Evolutionary conservation across 1,140 invertebrate genomes (phyloP).

Genomic region (Heliconius nattereri): DNA sequence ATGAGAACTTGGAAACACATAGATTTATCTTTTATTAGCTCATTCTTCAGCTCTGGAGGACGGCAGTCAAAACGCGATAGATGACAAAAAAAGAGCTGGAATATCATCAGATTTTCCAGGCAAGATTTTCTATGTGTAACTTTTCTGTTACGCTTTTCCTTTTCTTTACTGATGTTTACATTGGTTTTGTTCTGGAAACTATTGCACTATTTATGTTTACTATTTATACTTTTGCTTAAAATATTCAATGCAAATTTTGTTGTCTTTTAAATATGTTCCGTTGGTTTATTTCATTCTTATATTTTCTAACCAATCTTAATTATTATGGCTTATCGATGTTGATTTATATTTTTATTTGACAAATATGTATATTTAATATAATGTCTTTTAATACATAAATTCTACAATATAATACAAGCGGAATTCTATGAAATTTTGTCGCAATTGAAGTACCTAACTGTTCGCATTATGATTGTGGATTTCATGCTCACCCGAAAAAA

Average conservation of each 20-base stretch:
- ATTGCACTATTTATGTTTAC: not conserved
- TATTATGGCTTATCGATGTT: not conserved
- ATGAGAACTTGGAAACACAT: conserved; percentile 12
- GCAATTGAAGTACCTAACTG: too few species aligned
- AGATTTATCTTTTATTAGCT: conserved; percentile 44
- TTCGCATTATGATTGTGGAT: too few species aligned
- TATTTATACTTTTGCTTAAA: not conserved
- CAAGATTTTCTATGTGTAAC: conserved; percentile 36
- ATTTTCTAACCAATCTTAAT: not conserved
- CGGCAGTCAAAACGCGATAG: conserved; percentile 57
- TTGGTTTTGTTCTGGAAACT: not conserved
- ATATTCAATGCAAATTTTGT: not conserved
- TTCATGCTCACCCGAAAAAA: too few species aligned
- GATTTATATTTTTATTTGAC: not conserved
- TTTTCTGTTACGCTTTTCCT: not conserved
- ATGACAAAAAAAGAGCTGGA: conserved; percentile 58
- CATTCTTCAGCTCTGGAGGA: conserved; percentile 58
- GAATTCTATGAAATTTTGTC: too few species aligned
- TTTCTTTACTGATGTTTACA: not conserved
- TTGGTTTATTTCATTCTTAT: not conserved
- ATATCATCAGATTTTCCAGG: conserved; percentile 50
- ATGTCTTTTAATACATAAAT: too few species aligned
- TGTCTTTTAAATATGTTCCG: not conserved
- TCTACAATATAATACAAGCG: too few species aligned
- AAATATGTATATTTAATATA: not conserved